phyloP scores from a whole-genome alignment of 2,888 invertebrate genomes.

The Trissolcus brochymenae region DNA sequence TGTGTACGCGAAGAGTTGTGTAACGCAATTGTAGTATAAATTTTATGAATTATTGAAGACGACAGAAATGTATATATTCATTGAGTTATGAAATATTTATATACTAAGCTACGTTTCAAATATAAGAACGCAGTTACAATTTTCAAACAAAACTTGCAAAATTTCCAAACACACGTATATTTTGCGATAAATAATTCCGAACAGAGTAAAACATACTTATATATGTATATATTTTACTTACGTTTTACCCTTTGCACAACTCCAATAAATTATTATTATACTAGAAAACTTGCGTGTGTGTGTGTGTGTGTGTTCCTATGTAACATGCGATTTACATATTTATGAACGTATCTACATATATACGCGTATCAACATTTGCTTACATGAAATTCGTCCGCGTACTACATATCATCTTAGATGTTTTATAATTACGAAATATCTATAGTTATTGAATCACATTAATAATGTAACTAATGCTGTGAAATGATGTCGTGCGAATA shows the following conservation, averaged over 20 bases:
- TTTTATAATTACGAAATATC: slow-evolving; percentile 50
- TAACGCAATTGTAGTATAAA: slow-evolving; percentile 54
- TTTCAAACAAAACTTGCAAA: slow-evolving; percentile 49
- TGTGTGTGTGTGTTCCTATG: no score
- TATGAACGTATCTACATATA: slow-evolving; percentile 50
- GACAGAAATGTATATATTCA: slow-evolving; percentile 24
- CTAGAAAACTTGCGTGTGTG: slow-evolving; percentile 47
- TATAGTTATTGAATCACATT: slow-evolving; percentile 43
- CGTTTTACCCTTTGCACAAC: slow-evolving; percentile 52
- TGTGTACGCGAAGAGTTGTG: slow-evolving; percentile 44
- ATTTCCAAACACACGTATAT: slow-evolving; percentile 43
- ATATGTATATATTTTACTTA: slow-evolving; percentile 52
- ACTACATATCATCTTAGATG: slow-evolving; percentile 51
- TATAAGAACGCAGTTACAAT: slow-evolving; percentile 46
- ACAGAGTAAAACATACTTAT: slow-evolving; percentile 43
- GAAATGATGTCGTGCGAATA: slow-evolving; percentile 20
- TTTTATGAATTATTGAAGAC: slow-evolving; percentile 49
- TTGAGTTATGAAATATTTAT: slow-evolving; percentile 44
- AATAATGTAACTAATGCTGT: slow-evolving; percentile 38
- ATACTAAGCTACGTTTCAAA: slow-evolving; percentile 33
- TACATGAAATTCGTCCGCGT: slow-evolving; percentile 51
- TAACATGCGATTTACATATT: slow-evolving; percentile 55
- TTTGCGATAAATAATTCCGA: slow-evolving; percentile 50
- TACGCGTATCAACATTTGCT: slow-evolving; percentile 53
- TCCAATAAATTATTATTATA: slow-evolving; percentile 52